These are phyloP conservation scores for Ricordea florida DNA, from an alignment of 92 coral and sea anemone genomes.

Conservation along the genomic window DNA sequence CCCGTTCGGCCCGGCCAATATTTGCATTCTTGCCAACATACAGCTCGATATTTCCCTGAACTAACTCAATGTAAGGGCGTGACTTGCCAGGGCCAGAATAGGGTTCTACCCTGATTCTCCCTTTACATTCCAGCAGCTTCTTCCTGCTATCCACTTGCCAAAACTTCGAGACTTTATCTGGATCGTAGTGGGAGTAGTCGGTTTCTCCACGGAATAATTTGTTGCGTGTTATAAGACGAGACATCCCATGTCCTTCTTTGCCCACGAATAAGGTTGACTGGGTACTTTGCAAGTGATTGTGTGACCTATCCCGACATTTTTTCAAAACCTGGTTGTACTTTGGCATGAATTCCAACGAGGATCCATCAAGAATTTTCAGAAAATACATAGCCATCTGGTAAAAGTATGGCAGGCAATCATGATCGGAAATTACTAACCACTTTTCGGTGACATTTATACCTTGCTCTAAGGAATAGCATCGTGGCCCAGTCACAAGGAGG, in stretches of 20 bases:
- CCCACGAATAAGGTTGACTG: conserved; percentile 63
- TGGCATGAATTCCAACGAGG: conserved; percentile 29
- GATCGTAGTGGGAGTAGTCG: conserved; percentile 36
- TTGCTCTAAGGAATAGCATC: conserved; percentile 73
- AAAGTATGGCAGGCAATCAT: conserved; percentile 66
- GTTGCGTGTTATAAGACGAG: conserved; percentile 64
- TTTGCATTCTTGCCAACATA: conserved; percentile 84
- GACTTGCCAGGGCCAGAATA: conserved; percentile 37
- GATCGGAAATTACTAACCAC: conserved; percentile 42
- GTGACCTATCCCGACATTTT: conserved; percentile 64
- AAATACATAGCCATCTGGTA: conserved; percentile 79
- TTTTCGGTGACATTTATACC: conserved; percentile 61
- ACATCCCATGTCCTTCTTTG: conserved; percentile 84
- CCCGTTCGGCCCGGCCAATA: conserved; percentile 71
- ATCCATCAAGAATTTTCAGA: conserved; percentile 68
- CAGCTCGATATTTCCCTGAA: conserved; percentile 80
- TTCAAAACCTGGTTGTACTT: conserved; percentile 36
- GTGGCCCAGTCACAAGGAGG: conserved; percentile 56
- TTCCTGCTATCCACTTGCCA: conserved; percentile 58
- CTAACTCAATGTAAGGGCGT: conserved; percentile 70
- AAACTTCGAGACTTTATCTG: conserved; percentile 28
- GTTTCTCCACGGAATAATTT: conserved; percentile 64
- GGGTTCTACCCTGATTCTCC: conserved; percentile 62
- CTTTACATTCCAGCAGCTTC: conserved; percentile 79
- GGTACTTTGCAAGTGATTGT: conserved; percentile 50